Evolutionary conservation across 2,113 vertebrate genomes (phyloP), one percentile per base, ranked within the genome.

Genomic region (Aspiorhynchus laticeps): DNA sequence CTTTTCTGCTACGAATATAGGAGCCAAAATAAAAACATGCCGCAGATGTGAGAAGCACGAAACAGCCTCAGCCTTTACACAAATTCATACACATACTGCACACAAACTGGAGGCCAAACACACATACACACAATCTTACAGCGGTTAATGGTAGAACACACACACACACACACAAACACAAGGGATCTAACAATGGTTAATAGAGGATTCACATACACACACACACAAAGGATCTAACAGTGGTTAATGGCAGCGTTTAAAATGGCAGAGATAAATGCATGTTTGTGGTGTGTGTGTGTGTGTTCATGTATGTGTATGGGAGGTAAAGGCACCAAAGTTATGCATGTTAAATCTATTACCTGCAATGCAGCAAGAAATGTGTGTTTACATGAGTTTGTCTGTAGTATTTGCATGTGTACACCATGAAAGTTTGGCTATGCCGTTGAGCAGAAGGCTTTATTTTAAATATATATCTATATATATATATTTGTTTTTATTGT

Each of bases 251-350:
- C 76, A 2, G 76, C 28, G 2, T 71, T 24, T 75, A 31, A 31
- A 74, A 80, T 31, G 41, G 51, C n/a, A 24, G 15, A 41, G 7
- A 67, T 69, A 71, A 83, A 82, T 46, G 61, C 59, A 17, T 78
- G 7, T 41, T 59, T 5, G 76, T 24, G 41, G n/a, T 36, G 10
- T 63, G 12, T 36, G 46, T 51, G 73, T 53, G 46, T 53, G 36
- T 80, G n/a, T 67, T 11, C 3, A 24, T 69, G 21, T 83, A 74
- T 86, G 74, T 79, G 43, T 84, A 80, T 80, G 73, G 21, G 31
- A 84, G 67, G 83, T 84, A 84, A 88, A 88, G 88, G 88, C 88
- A 88, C 88, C 84, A 84, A 61, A 69, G 85, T 86, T 84, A 69
- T 88, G 56, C 43, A 88, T 85, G 76, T 84, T 65, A 80, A 78